A percentile compares a stretch with the other conserved stretches of the same genome.
Evolutionary conservation across 1,140 invertebrate species (phyloP).

Genomic region (Hormaphis cornu): DNA sequence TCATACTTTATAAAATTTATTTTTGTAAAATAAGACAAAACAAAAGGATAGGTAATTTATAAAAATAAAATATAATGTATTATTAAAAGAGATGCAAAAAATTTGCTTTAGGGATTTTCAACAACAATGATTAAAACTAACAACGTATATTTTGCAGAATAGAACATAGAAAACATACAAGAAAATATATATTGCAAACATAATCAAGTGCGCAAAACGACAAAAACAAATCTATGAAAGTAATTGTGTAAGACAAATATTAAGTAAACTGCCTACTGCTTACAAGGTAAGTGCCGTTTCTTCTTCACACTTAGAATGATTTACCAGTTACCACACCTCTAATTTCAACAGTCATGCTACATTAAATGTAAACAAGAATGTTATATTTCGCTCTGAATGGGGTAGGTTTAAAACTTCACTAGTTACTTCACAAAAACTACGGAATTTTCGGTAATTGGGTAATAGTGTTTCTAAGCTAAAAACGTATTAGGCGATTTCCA

Average conservation of each 20-base stretch:
- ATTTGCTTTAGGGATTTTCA: not conserved
- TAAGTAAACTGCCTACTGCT: not conserved
- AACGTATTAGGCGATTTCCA: no score
- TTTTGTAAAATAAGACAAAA: no score
- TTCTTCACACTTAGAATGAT: not conserved
- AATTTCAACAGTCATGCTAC: not conserved
- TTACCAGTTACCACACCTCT: not conserved
- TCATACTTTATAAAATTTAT: no score
- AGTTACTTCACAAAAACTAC: no score
- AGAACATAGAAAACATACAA: not conserved
- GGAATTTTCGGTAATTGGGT: no score
- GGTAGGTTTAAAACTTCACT: no score
- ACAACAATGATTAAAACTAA: slow-evolving; percentile 1
- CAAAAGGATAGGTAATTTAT: no score
- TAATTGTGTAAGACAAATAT: not conserved
- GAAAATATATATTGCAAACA: not conserved
- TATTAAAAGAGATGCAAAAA: no score
- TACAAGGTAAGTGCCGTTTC: not conserved
- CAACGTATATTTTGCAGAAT: not conserved
- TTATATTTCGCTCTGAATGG: no score
- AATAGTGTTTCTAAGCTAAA: no score
- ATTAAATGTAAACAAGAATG: not conserved
- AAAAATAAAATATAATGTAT: no score
- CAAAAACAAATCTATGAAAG: not conserved
- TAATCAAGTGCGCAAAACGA: not conserved